A percentile compares a stretch with the other conserved stretches of the same genome.
phyloP scores from a whole-genome alignment of 2,797 vertebrate species.

The Gymnodraco acuticeps region DNA sequence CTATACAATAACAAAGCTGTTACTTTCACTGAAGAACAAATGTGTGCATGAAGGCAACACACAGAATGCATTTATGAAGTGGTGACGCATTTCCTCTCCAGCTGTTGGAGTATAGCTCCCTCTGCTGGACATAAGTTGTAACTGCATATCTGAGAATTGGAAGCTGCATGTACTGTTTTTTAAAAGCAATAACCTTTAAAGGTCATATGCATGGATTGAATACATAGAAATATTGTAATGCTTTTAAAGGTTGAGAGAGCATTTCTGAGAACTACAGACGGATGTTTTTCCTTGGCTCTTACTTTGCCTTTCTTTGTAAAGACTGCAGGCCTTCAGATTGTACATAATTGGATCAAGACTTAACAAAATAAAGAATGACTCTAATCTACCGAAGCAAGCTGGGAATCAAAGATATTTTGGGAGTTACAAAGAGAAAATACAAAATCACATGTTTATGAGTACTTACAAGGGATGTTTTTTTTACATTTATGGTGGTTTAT shows the following conservation, averaged over 20 bases:
- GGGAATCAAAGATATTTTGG: neutral
- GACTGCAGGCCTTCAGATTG: neutral
- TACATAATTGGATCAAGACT: neutral
- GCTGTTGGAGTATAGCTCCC: slow-evolving; percentile 64
- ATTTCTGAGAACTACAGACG: neutral
- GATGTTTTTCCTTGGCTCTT: neutral
- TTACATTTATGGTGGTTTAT: no score
- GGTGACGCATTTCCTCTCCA: slow-evolving; percentile 22
- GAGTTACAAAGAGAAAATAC: neutral
- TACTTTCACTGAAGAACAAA: slow-evolving; percentile 13
- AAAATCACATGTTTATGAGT: neutral
- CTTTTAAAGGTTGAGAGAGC: neutral
- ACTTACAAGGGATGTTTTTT: neutral
- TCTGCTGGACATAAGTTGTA: slow-evolving; percentile 61
- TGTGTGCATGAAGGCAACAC: slow-evolving; percentile 25
- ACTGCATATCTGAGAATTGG: slow-evolving; percentile 39
- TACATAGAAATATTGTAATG: slow-evolving; percentile 5
- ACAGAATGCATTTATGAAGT: slow-evolving; percentile 12
- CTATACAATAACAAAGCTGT: neutral
- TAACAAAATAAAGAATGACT: neutral
- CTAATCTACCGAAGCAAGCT: neutral
- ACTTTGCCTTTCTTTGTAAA: neutral
- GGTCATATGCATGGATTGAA: slow-evolving; percentile 1
- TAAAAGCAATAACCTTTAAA: slow-evolving; percentile 22
- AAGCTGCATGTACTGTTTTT: neutral